Evolutionary conservation across 2,113 vertebrate species (phyloP), one percentile per base, ranked within the genome.

Genomic region (Brachionichthys hirsutus): DNA sequence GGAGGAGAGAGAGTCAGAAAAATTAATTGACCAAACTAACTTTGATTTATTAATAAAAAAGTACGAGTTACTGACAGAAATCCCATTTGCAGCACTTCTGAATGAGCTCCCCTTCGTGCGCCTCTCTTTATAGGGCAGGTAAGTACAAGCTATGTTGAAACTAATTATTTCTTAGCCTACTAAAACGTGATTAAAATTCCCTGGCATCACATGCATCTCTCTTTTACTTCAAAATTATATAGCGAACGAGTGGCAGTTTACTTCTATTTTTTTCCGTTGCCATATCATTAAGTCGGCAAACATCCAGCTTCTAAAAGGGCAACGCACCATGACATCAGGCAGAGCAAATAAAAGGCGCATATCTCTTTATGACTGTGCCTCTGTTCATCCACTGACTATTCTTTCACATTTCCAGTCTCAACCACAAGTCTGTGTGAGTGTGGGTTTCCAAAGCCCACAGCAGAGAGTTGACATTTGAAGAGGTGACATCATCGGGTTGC

Each of bases 401-500:
- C 75, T 51, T 70, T 70, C 54, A 57, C 77, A 73, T 61, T 58
- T 76, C 70, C 50, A 64, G 51, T 49, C 60, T 47, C 49, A 66
- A 64, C 19, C 4, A 1, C 1, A 0, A 60, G 10, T 36, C 38
- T 2, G 15, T 18, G 15, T 18, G n/a, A 36, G 57, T 48, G 35
- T 51, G 49, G 49, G 55, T 63, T 43, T 59, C 42, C 63, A 30
- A 12, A 42, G 52, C 59, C 16, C 18, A 35, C 38, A 45, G 55
- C 10, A 41, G 56, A 65, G 34, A 51, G 62, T n/a, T 71, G 35
- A 66, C 17, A 45, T 54, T 62, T 18, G 55, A n/a, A 73, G 61
- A 34, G 43, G 20, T 86, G 85, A 89, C 46, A 55, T 87, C 75
- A 85, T 48, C 35, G n/a, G 34, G 12, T 54, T 61, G 54, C 65